Evolutionary conservation across 1,140 invertebrate genomes (phyloP).

Genomic region (Pseudomyrmex concolor): DNA sequence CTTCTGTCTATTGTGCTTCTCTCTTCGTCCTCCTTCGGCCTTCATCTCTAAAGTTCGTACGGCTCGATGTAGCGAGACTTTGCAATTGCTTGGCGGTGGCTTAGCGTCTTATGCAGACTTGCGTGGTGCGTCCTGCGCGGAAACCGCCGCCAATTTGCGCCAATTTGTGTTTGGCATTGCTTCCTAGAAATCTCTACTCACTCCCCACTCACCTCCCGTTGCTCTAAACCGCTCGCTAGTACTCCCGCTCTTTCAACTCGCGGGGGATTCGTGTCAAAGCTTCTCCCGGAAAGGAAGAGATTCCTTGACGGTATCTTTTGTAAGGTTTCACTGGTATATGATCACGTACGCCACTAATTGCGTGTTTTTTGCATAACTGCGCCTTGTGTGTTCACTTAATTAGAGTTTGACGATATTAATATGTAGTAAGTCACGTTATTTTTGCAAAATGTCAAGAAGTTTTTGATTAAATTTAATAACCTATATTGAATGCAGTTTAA

Average conservation of each 20-base stretch:
- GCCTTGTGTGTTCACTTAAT: conserved; percentile 4
- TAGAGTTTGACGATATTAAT: conserved; percentile 32
- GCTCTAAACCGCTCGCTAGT: conserved; percentile 52
- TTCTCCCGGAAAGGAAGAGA: neutral
- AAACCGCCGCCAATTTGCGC: conserved; percentile 83
- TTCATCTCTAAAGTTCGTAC: conserved; percentile 61
- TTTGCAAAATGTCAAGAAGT: neutral
- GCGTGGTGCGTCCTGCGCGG: conserved; percentile 72
- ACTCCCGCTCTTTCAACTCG: conserved; percentile 31
- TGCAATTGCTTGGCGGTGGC: conserved; percentile 84
- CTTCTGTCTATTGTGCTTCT: conserved; percentile 54
- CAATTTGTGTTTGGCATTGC: conserved; percentile 83
- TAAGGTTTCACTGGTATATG: conserved; percentile 9
- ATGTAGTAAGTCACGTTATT: conserved; percentile 13
- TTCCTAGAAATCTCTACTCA: conserved; percentile 79
- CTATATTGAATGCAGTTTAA: neutral
- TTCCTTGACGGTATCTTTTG: conserved; percentile 1
- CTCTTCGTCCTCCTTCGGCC: conserved; percentile 46
- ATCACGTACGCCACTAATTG: conserved; percentile 39
- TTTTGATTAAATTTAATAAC: conserved; percentile 6
- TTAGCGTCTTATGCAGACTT: conserved; percentile 80
- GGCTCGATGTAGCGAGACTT: conserved; percentile 80
- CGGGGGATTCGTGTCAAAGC: conserved; percentile 7
- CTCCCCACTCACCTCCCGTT: conserved; percentile 18
- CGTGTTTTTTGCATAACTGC: conserved; percentile 3